phyloP scores from a whole-genome alignment of 2,888 invertebrate genomes.

The Labia minor region DNA sequence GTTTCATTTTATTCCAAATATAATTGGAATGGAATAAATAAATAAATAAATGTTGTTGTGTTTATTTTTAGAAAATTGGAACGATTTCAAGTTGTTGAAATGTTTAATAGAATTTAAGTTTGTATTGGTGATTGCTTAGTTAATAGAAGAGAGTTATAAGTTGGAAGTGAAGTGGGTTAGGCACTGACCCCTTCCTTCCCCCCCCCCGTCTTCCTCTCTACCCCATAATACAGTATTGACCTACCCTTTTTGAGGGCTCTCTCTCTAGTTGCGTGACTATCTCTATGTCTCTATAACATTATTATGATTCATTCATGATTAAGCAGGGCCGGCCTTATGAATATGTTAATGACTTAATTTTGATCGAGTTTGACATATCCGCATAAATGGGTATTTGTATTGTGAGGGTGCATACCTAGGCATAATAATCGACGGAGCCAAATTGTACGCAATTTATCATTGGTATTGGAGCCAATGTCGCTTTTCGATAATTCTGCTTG shows the following conservation, averaged over 20 bases:
- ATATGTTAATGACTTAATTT: conserved; percentile 13
- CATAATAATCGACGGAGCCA: neutral
- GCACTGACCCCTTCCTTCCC: neutral
- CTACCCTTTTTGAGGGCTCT: neutral
- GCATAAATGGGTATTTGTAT: conserved; percentile 7
- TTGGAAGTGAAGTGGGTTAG: too few relatives aligned
- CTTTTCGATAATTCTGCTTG: conserved; percentile 8
- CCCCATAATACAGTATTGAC: too few relatives aligned
- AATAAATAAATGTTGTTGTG: too few relatives aligned
- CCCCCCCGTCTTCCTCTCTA: too few relatives aligned
- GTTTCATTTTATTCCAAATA: too few relatives aligned
- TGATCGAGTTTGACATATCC: conserved; percentile 13
- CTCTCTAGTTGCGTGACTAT: neutral
- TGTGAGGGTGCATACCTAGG: conserved; percentile 13
- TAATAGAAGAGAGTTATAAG: too few relatives aligned
- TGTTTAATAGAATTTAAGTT: too few relatives aligned
- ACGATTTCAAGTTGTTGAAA: too few relatives aligned
- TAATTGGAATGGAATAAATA: too few relatives aligned
- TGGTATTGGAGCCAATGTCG: neutral
- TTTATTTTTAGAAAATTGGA: too few relatives aligned
- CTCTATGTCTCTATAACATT: conserved; percentile 13
- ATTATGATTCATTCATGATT: conserved; percentile 13
- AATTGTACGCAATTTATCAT: conserved; percentile 8
- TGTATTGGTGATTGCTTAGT: too few relatives aligned
- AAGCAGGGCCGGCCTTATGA: conserved; percentile 7